Evolutionary conservation across 2,113 vertebrate genomes (phyloP).

Genomic region (Sceloporus tristichus): DNA sequence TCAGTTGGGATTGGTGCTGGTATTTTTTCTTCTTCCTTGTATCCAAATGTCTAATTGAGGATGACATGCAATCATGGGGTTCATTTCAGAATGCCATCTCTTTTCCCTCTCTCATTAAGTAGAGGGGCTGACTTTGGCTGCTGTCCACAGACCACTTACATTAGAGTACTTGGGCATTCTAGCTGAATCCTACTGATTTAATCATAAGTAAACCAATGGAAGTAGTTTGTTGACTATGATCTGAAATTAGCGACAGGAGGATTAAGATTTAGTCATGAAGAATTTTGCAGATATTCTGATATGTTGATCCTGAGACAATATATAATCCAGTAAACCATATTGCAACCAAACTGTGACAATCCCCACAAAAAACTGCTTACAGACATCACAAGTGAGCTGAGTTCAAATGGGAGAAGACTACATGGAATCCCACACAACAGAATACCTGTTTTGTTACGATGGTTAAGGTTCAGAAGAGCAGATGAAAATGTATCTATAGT

Average conservation of each 20-base stretch:
- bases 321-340: neutral
- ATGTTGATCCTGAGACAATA: neutral
- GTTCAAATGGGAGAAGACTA: neutral
- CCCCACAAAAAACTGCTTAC: neutral
- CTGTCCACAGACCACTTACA: conserved; percentile 24
- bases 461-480: neutral
- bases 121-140: conserved; percentile 14
- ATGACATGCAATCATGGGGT: neutral
- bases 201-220: conserved; percentile 1
- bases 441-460: neutral
- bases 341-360: too few relatives aligned
- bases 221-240: conserved; percentile 4
- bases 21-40: neutral
- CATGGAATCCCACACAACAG: neutral
- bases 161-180: conserved; percentile 14
- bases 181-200: conserved; percentile 20
- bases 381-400: neutral
- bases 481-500: neutral
- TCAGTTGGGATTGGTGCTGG: neutral
- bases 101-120: neutral
- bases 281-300: neutral
- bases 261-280: neutral
- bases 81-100: neutral
- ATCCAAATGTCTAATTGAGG: accelerated
- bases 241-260: neutral